phyloP scores from a whole-genome alignment of 2,888 invertebrate species.

The Biston stratarius region DNA sequence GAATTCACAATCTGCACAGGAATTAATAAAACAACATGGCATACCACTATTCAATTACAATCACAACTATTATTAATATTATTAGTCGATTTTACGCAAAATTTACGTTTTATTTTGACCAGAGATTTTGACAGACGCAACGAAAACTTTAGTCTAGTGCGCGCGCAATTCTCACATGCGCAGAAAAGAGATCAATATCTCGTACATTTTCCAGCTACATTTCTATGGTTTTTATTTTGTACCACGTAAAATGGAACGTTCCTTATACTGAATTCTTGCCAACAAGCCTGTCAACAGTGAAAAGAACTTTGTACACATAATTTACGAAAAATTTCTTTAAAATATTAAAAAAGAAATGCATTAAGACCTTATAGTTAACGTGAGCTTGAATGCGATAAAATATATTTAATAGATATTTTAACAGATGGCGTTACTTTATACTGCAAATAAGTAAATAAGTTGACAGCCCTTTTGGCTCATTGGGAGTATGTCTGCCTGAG shows the following conservation, averaged over 20 bases:
- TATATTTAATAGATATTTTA: too few species aligned
- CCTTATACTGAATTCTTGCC: neutral
- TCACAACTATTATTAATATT: slow-evolving; percentile 4
- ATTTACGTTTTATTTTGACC: slow-evolving; percentile 64
- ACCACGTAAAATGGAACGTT: slow-evolving; percentile 21
- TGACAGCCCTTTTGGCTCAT: too few species aligned
- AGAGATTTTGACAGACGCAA: slow-evolving; percentile 66
- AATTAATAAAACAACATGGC: neutral
- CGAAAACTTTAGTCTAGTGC: slow-evolving; percentile 39
- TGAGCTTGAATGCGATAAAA: too few species aligned
- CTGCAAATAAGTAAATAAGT: too few species aligned
- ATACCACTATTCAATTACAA: neutral
- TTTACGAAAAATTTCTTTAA: too few species aligned
- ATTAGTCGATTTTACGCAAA: slow-evolving; percentile 18
- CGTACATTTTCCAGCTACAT: slow-evolving; percentile 13
- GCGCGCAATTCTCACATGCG: slow-evolving; percentile 70
- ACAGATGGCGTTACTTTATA: too few species aligned
- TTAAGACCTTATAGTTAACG: too few species aligned
- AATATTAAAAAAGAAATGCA: too few species aligned
- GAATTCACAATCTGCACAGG: neutral
- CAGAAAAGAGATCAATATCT: slow-evolving; percentile 68
- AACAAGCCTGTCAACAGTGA: too few species aligned
- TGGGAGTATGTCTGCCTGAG: too few species aligned
- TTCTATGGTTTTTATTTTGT: slow-evolving; percentile 3
- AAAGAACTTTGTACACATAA: too few species aligned